Evolutionary conservation across 1,140 invertebrate species (phyloP), one percentile per base, ranked within the genome.

Genomic region (Homalodisca vitripennis): DNA sequence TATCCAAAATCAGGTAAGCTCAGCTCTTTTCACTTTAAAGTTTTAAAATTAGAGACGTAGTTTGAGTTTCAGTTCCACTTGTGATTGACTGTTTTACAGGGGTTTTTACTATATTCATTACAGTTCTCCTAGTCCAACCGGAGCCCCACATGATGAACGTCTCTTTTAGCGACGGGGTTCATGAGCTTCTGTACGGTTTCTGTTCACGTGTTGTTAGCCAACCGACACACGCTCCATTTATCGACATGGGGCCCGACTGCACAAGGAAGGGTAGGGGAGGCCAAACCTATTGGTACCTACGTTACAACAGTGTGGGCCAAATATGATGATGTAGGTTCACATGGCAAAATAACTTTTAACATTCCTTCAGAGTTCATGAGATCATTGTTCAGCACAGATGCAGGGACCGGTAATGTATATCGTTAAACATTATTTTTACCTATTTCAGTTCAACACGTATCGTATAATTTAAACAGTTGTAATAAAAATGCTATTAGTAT

Each of bases 161-260:
- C 20, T 94, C 92, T 0, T 93, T 94, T 22, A 94, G 92, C 30
- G 95, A 98, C 82, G 94, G 94, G 2, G 90, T 96, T 14, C 92
- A 94, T 92, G 1, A 90, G 86, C 55, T 95, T 93, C 79, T 86
- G 92, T 0, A 80, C 90, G 60, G 84, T 93, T 0, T 89, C 91
- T 81, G 88, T 98, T 30, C 86, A 88, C 71, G 86, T 96, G 32
- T 79, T 92, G 31, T 88, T 91, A n/a, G 6, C 89, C 89, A 24
- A 98, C 97, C 82, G 83, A 86, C n/a, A 30, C 84, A 92, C 75
- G 83, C 87, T 69, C 95, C 94, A 3, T 82, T 83, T 55, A 97
- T 97, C 78, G 82, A 86, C n/a, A n/a, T n/a, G n/a, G n/a, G 0
- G 86, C 92, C 76, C 79, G 86, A 1, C 81, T 89, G 3, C 89